Evolutionary conservation across 53 echinoderm and acorn worm genomes (phyloP).

Genomic region (Actinopyga echinites): DNA sequence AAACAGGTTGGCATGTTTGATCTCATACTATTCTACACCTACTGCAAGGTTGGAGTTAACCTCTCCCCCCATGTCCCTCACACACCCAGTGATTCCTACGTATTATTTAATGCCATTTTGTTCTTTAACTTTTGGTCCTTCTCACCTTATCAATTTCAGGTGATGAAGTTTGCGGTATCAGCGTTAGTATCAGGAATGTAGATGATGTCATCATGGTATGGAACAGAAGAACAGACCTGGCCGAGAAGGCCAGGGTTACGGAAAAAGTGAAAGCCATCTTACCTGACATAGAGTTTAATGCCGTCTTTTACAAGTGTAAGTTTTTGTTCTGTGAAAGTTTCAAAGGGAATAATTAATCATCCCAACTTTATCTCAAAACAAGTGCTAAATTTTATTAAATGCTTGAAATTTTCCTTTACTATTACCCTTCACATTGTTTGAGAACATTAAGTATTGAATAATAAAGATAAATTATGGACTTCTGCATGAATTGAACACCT

Average conservation of each 20-base stretch:
- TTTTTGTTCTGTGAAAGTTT: background rate
- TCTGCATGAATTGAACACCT: too few relatives aligned
- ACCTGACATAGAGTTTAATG: conserved; percentile 81
- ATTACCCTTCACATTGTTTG: background rate
- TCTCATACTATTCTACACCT: too few relatives aligned
- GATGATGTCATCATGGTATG: conserved; percentile 93
- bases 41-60: too few relatives aligned
- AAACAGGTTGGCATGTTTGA: too few relatives aligned
- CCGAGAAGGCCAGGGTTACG: conserved; percentile 62
- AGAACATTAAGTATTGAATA: background rate
- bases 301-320: conserved; percentile 96
- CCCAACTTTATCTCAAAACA: background rate
- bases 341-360: too few relatives aligned
- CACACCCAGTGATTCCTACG: too few relatives aligned
- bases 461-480: too few relatives aligned
- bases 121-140: background rate
- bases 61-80: too few relatives aligned
- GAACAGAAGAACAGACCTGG: conserved; percentile 70
- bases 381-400: background rate
- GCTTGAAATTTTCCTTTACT: background rate
- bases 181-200: conserved; percentile 84
- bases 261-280: conserved; percentile 77
- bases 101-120: background rate
- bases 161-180: conserved; percentile 95
- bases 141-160: conserved; percentile 41